A percentile compares a stretch with the other conserved stretches of the same genome.
These are phyloP conservation scores for Macropus fuliginosus DNA, from an alignment of 2,797 vertebrate species.

Conservation along the genomic window DNA sequence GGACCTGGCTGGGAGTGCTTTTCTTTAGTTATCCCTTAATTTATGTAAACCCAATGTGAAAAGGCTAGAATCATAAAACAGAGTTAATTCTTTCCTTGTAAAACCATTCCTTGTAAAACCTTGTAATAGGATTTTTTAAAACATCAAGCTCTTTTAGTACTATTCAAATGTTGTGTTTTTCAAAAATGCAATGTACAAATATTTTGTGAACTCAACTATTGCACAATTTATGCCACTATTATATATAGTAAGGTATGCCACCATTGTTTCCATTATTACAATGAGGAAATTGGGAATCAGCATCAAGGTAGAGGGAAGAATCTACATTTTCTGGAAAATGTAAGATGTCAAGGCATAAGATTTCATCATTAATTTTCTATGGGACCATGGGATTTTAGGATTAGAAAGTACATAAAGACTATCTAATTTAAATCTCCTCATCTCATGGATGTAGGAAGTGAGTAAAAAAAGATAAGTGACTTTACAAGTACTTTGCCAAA, in stretches of 20 bases:
- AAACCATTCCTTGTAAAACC: background rate
- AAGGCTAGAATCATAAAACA: background rate
- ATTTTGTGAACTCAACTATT: background rate
- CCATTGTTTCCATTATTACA: background rate
- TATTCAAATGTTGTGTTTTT: background rate
- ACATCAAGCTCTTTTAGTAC: background rate
- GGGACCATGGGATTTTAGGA: background rate
- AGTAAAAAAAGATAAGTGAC: background rate
- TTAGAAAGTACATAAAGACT: background rate
- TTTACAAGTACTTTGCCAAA: background rate
- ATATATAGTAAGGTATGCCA: background rate
- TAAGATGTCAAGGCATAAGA: background rate
- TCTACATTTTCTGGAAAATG: background rate
- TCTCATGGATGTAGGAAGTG: background rate
- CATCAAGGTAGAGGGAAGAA: background rate
- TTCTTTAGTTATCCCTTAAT: background rate
- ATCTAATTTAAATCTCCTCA: background rate
- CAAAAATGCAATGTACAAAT: background rate
- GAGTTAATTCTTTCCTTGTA: background rate
- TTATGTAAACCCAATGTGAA: background rate
- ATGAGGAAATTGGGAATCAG: background rate
- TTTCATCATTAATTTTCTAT: background rate
- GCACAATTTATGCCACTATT: background rate
- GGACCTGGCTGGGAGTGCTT: background rate
- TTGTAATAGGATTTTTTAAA: background rate